Evolutionary conservation across 2,888 invertebrate genomes (phyloP).

Genomic region (Amblyjoppa proteus): DNA sequence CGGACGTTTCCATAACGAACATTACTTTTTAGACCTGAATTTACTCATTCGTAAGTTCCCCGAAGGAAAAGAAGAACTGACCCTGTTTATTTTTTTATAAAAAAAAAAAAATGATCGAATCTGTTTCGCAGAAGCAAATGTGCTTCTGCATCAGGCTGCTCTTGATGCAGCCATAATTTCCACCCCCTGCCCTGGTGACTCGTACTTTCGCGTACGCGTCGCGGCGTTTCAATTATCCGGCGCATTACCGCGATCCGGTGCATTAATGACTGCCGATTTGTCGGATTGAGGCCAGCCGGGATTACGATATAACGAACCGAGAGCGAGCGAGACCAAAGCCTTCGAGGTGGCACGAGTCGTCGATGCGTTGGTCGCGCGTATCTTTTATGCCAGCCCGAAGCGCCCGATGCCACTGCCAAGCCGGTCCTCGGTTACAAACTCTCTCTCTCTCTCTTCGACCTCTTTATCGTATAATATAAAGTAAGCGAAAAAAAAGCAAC

Average conservation of each 20-base stretch:
- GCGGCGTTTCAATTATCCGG: conserved; percentile 73
- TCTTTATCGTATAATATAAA: conserved; percentile 16
- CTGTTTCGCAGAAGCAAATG: not conserved
- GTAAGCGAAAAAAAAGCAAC: not conserved
- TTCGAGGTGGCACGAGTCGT: conserved; percentile 28
- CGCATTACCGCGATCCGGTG: conserved; percentile 52
- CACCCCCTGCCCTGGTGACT: not conserved
- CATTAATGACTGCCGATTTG: conserved; percentile 55
- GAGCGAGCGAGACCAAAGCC: conserved; percentile 9
- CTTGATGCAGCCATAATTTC: not conserved
- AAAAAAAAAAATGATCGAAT: not conserved
- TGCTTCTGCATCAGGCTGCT: not conserved
- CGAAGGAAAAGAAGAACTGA: not conserved
- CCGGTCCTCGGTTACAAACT: not conserved
- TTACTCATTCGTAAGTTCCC: not conserved
- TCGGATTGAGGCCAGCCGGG: conserved; percentile 61
- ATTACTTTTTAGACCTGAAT: not conserved
- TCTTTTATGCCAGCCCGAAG: conserved; percentile 23
- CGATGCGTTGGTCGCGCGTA: conserved; percentile 28
- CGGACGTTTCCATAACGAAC: conserved; percentile 5
- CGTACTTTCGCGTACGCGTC: conserved; percentile 13
- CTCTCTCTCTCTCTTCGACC: conserved; percentile 17
- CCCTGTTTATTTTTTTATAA: not conserved
- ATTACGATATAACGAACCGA: conserved; percentile 19
- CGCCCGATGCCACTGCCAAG: not conserved